A percentile compares a stretch with the other conserved stretches of the same genome.
Conservation (phyloP, 2,113 vertebrate species). For the Merops nubicus region DNA sequence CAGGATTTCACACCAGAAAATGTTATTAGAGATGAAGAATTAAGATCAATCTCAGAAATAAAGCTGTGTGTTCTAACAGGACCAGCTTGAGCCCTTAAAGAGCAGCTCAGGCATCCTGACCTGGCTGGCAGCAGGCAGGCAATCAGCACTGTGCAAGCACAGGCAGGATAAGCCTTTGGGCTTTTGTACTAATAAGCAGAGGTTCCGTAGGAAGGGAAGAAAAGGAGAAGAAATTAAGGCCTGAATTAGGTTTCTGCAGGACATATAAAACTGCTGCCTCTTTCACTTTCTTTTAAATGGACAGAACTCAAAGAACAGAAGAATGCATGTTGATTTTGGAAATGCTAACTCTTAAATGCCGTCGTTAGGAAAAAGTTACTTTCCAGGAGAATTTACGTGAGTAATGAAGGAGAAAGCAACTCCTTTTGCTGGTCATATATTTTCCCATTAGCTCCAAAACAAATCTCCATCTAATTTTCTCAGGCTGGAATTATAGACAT, state of each 20-base stretch:
- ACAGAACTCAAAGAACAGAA: background rate
- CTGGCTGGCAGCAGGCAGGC: background rate
- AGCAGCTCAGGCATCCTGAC: constrained; percentile 35
- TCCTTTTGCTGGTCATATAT: constrained; percentile 20
- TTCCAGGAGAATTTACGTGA: constrained; percentile 8
- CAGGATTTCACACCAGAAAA: background rate
- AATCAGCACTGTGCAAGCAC: background rate
- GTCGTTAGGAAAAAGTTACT: constrained; percentile 20
- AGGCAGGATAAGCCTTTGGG: background rate
- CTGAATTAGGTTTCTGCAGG: background rate
- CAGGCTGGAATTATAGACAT: background rate
- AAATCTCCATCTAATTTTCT: constrained; percentile 32
- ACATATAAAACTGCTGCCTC: background rate
- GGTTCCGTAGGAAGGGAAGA: background rate
- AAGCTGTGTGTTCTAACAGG: constrained; percentile 18
- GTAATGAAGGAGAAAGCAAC: constrained; percentile 59
- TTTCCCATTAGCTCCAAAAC: constrained; percentile 60
- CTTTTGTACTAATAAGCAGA: background rate
- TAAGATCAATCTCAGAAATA: constrained; percentile 18
- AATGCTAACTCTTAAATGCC: background rate
- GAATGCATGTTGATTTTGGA: background rate
- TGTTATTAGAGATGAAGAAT: background rate
- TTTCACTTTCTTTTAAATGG: background rate
- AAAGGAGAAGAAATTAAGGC: constrained; percentile 22
- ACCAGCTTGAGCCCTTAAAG: background rate